Conservation (phyloP, 1,140 invertebrate species). For the Apis laboriosa region DNA sequence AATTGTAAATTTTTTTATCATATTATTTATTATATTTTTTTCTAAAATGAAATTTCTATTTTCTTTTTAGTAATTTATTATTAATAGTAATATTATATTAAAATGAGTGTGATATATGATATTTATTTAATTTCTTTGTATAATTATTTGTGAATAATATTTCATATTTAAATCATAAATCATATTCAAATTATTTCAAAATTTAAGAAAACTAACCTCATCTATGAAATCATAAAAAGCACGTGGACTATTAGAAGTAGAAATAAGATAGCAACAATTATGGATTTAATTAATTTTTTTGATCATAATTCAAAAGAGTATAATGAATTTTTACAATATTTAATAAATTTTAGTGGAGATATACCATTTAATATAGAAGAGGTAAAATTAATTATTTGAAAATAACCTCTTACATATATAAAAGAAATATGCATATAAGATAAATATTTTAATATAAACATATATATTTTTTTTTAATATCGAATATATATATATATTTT, state of each 20-base stretch:
- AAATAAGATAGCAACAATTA: constrained; percentile 53
- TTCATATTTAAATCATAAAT: neutral
- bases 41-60: neutral
- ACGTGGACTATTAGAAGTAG: neutral
- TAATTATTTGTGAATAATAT: neutral
- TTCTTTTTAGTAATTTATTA: neutral
- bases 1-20: neutral
- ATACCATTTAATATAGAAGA: constrained; percentile 61
- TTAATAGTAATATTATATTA: neutral
- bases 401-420: neutral
- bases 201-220: neutral
- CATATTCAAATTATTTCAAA: neutral
- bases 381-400: constrained; percentile 51
- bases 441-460: neutral
- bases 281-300: constrained; percentile 57
- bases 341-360: constrained; percentile 56
- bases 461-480: neutral
- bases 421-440: neutral
- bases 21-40: neutral
- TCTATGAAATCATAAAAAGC: neutral
- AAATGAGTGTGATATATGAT: neutral
- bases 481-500: neutral
- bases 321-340: constrained; percentile 54
- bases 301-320: constrained; percentile 54
- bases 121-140: neutral